Conservation (phyloP, 2,797 vertebrate species). For the Sebastolobus altivelis region DNA sequence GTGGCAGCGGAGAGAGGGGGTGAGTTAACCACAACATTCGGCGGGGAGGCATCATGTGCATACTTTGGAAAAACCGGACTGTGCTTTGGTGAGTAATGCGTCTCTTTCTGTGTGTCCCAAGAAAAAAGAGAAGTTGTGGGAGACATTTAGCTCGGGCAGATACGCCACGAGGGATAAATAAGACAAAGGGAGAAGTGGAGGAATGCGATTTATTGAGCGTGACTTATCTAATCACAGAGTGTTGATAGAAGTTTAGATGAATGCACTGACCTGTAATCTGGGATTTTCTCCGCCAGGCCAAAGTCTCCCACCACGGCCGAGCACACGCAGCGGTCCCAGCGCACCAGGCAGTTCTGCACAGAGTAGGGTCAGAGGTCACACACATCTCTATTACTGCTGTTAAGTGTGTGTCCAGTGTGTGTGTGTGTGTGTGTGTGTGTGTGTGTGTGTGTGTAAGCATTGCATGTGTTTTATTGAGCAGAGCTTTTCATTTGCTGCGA, state of each 20-base stretch:
- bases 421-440: not conserved
- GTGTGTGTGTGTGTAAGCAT: not conserved
- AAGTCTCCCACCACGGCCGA: conserved; percentile 95
- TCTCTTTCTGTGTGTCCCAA: not conserved
- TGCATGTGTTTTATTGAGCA: not conserved
- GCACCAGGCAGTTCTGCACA: conserved; percentile 94
- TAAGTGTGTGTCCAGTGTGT: not conserved
- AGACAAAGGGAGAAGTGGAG: conserved; percentile 22
- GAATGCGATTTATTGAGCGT: conserved; percentile 48
- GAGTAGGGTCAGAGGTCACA: conserved; percentile 50
- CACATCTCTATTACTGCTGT: not conserved
- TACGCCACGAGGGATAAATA: not conserved
- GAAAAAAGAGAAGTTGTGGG: conserved; percentile 34
- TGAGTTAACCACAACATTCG: conserved; percentile 15
- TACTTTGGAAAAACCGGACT: conserved; percentile 46
- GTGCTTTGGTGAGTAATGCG: conserved; percentile 27
- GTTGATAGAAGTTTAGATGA: conserved; percentile 40
- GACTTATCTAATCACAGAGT: conserved; percentile 63
- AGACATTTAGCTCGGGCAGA: conserved; percentile 16
- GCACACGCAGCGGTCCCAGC: conserved; percentile 87
- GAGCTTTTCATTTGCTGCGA: not conserved
- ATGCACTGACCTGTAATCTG: conserved; percentile 90
- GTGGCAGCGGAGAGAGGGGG: not conserved
- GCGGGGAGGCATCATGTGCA: conserved; percentile 2
- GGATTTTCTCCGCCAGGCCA: conserved; percentile 96